phyloP scores from a whole-genome alignment of 2,888 invertebrate species.

The Ephialtes manifestator region DNA sequence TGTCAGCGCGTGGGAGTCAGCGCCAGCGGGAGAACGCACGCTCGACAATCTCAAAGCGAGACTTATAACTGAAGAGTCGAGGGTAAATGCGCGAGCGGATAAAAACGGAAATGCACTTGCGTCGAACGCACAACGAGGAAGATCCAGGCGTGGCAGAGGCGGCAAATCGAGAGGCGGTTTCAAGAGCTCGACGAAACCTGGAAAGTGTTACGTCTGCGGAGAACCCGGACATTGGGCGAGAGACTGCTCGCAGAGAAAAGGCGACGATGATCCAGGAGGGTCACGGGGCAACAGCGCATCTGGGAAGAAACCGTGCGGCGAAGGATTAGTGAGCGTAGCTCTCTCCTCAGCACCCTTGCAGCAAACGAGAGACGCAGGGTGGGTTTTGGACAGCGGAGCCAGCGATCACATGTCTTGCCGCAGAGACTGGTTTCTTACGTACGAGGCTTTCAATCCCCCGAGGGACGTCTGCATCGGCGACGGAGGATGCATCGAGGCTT shows the following conservation, averaged over 20 bases:
- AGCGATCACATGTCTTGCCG: slow-evolving; percentile 50
- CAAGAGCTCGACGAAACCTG: background rate
- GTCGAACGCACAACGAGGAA: slow-evolving; percentile 15
- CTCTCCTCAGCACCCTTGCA: background rate
- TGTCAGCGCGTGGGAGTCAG: slow-evolving; percentile 69
- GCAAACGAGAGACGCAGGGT: slow-evolving; percentile 4
- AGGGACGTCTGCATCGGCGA: slow-evolving; percentile 53
- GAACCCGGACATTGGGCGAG: slow-evolving; percentile 12
- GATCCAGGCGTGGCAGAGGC: background rate
- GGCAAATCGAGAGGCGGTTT: too few relatives aligned
- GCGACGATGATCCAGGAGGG: background rate
- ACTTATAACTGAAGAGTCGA: slow-evolving; percentile 54
- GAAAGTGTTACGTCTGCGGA: slow-evolving; percentile 40
- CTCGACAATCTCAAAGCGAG: slow-evolving; percentile 52
- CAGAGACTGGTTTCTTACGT: slow-evolving; percentile 5
- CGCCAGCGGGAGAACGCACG: too few relatives aligned
- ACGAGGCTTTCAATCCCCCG: slow-evolving; percentile 22
- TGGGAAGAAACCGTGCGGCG: background rate
- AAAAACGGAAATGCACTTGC: slow-evolving; percentile 15
- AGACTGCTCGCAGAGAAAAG: background rate
- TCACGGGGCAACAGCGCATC: background rate
- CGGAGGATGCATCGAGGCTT: slow-evolving; percentile 26
- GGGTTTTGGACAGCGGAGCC: slow-evolving; percentile 57
- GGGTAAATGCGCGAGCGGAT: background rate
- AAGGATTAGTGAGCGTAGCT: slow-evolving; percentile 59